Evolutionary conservation across 2,113 vertebrate genomes (phyloP).

Genomic region (mouse (Mus musculus)): GRCm39 chr9:34054501-34055000

Average conservation of each 20-base stretch:
- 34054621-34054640: constrained; percentile 29
- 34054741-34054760: constrained; percentile 21
- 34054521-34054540: background rate
- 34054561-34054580: background rate
- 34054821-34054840: background rate
- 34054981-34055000: background rate
- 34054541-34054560: constrained; percentile 4
- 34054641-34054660: background rate
- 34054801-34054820: too few species aligned
- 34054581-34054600: constrained; percentile 25
- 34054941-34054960: background rate
- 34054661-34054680: background rate
- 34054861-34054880: background rate
- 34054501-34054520: background rate
- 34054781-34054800: background rate
- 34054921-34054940: background rate
- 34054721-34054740: background rate
- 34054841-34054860: background rate
- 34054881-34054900: background rate
- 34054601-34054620: constrained; percentile 2
- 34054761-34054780: background rate
- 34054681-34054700: background rate
- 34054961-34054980: background rate
- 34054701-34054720: constrained; percentile 14
- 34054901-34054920: background rate